Evolutionary conservation across 2,797 vertebrate genomes (phyloP), one percentile per base, ranked within the genome.

Genomic region (Parauchenoglanis punctatus): DNA sequence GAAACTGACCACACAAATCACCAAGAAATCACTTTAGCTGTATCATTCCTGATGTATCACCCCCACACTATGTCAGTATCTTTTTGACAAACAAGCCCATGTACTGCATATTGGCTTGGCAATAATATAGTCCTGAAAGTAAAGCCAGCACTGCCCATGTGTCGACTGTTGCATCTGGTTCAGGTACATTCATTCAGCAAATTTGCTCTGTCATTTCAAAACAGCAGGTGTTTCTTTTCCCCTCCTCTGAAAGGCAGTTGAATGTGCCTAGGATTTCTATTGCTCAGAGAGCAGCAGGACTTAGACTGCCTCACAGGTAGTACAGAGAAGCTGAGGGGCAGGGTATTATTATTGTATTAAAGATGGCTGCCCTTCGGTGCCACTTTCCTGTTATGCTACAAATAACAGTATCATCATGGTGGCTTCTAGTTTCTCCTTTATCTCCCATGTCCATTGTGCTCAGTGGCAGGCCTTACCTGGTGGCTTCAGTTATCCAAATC

Each of bases 311-410:
- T 76, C 35, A 28, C 18, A 52, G 68, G 31, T 73, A 83, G 80
- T 25, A 49, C 28, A 73, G 23, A 40, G n/a, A 52, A 15, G 4
- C 31, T 70, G 31, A 70, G 28, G n/a, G 54, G 68, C 58, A 61
- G 2, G 80, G 76, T 67, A 88, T 87, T 87, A 90, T 83, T 85
- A 83, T 63, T 81, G 77, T 52, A 89, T 90, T 90, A 89, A 84
- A 87, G 78, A 63, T 84, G 85, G 78, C 86, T 28, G 72, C 73
- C 40, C 59, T 84, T 61, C 77, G n/a, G 40, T 31, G 58, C 46
- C 35, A 81, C 68, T 81, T 77, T 81, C 83, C 75, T 40, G 67
- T 77, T 44, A 56, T 23, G 65, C 85, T 70, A 44, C 68, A 84
- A 75, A 73, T 85, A 44, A 85, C 72, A 31, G 46, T 80, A 68